Evolutionary conservation across 2,797 vertebrate species (phyloP), one percentile per base, ranked within the genome.

Genomic region (Thripadectes ignobilis): DNA sequence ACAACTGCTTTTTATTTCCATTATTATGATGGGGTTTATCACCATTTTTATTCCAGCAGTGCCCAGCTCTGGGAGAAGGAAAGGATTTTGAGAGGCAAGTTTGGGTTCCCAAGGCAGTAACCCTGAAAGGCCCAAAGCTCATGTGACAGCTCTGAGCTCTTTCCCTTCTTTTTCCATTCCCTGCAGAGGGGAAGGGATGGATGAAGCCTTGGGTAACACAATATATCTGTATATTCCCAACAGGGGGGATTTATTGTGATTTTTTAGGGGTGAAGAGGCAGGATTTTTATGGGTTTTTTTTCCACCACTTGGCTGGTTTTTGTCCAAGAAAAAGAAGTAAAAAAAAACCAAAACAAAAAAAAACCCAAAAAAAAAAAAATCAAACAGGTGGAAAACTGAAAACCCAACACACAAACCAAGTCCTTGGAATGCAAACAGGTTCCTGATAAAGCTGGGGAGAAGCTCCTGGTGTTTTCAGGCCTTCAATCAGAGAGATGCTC

Each of bases 401-500:
- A 91, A 86, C 51, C 57, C 12, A 38, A 73, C 63, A 61, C 26
- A 15, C 16, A 29, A 67, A 93, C 41, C 66, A 66, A 85, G 63
- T 52, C 12, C 45, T 36, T 67, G 78, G 65, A 89, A 93, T 68
- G 81, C 88, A 92, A 94, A 82, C 20, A 85, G 76, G 63, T 57
- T 63, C 52, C 63, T 3, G 36, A 29, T 34, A 86, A 66, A 4
- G 38, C 34, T 65, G 66, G 20, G 58, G 39, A 78, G 86, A 89
- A 92, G 80, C 93, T 95, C 76, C 52, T 86, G 85, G 27, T 59
- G 46, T 89, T 89, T 46, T 62, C 77, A 75, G 34, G 51, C 41
- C 88, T 88, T 92, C 85, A 80, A 81, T 92, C 90, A 63, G 67
- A 63, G 20, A 89, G 41, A 86, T 26, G 15, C 38, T 81, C 0